Evolutionary conservation across 1,140 invertebrate species (phyloP).

Genomic region (Pararge aegeria): DNA sequence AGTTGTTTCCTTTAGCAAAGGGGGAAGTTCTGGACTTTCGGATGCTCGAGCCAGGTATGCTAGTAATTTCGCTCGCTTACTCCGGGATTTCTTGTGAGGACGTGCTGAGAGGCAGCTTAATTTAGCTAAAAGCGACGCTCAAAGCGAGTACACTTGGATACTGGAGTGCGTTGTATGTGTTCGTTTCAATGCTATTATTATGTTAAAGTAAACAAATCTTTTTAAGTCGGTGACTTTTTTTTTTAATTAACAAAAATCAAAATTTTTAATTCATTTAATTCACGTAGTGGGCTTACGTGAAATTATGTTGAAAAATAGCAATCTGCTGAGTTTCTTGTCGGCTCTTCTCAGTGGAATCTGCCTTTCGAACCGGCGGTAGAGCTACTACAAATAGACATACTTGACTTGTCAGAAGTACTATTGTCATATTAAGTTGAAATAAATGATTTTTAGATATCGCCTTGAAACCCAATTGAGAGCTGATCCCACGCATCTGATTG

Average conservation of each 20-base stretch:
- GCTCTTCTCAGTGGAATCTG: no score
- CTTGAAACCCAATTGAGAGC: conserved; percentile 73
- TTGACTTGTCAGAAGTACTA: no score
- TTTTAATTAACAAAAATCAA: no score
- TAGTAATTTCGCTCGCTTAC: conserved; percentile 36
- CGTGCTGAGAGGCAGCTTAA: conserved; percentile 32
- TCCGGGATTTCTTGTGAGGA: conserved; percentile 26
- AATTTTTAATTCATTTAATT: no score
- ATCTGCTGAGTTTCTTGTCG: no score
- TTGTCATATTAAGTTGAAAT: no score
- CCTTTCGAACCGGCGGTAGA: no score
- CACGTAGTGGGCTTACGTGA: no score
- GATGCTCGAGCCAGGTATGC: conserved; percentile 31
- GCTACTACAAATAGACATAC: no score
- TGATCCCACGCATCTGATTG: conserved; percentile 77
- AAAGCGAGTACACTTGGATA: conserved; percentile 29
- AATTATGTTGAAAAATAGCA: no score
- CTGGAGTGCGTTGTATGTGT: conserved; percentile 5
- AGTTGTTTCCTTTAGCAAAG: conserved; percentile 2
- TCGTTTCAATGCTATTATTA: conserved; percentile 19
- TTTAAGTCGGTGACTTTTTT: no score
- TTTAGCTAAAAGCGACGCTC: conserved; percentile 39
- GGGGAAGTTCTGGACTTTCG: neutral
- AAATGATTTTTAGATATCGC: no score
- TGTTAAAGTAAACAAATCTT: conserved; percentile 4